These are phyloP conservation scores for Chauna torquata DNA, from an alignment of 2,113 vertebrate genomes.

Conservation along the genomic window DNA sequence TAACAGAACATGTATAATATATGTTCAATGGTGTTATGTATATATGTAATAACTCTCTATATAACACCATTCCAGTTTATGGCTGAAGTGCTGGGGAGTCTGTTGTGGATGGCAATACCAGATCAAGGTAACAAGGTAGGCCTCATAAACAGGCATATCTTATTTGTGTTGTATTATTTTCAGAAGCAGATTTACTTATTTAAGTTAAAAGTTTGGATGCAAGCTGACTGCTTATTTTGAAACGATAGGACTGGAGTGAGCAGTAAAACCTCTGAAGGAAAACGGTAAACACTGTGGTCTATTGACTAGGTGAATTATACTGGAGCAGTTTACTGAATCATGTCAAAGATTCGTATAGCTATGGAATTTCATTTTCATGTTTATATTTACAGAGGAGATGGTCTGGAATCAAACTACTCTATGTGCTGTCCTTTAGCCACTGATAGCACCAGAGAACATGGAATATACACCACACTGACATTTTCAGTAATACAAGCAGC, in stretches of 20 bases:
- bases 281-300: not conserved
- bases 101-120: not conserved
- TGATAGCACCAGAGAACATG: not conserved
- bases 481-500: not conserved
- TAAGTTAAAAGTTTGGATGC: not conserved
- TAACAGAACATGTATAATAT: not conserved
- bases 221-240: not conserved
- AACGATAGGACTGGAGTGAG: not conserved
- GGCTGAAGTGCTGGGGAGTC: not conserved
- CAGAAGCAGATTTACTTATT: not conserved
- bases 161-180: not conserved
- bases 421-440: not conserved
- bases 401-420: not conserved
- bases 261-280: not conserved
- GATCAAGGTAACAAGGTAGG: not conserved
- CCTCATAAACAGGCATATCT: not conserved
- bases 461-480: not conserved
- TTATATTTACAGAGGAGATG: not conserved
- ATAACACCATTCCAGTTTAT: not conserved
- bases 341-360: not conserved
- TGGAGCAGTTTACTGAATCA: conserved; percentile 16
- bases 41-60: not conserved
- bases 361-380: not conserved
- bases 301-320: conserved; percentile 28
- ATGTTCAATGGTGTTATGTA: not conserved